phyloP scores from a whole-genome alignment of 2,888 invertebrate genomes.

The Autographa gamma region DNA sequence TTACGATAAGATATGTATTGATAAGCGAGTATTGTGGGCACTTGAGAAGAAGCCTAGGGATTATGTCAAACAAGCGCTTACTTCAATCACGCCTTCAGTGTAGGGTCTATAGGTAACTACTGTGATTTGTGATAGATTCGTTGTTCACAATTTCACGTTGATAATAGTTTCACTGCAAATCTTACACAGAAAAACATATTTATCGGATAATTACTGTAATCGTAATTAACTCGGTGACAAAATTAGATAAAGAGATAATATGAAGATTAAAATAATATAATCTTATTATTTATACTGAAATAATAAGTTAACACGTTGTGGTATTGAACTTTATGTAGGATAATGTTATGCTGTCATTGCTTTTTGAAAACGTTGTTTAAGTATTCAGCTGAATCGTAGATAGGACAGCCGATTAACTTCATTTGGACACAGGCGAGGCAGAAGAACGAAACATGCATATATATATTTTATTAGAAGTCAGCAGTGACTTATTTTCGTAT shows the following conservation, averaged over 20 bases:
- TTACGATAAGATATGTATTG: constrained; percentile 13
- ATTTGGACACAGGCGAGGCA: too few species aligned
- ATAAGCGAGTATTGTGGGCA: constrained; percentile 12
- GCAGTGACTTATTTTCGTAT: too few species aligned
- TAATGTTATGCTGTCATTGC: too few species aligned
- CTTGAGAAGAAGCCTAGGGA: background rate
- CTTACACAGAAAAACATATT: background rate
- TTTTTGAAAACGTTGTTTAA: background rate
- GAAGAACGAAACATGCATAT: too few species aligned
- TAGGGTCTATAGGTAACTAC: too few species aligned
- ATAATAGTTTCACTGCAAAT: background rate
- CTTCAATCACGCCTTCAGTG: background rate
- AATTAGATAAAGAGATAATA: background rate
- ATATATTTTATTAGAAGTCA: too few species aligned
- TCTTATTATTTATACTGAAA: background rate
- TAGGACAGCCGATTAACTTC: too few species aligned
- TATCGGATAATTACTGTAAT: background rate
- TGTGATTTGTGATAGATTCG: too few species aligned
- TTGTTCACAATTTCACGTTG: too few species aligned
- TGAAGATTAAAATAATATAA: background rate
- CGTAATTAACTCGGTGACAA: constrained; percentile 1
- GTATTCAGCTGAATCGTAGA: too few species aligned
- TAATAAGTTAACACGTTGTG: background rate
- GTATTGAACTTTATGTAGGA: background rate
- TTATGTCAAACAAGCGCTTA: background rate